phyloP scores from a whole-genome alignment of 2,888 invertebrate genomes.

The Thumatha senex region DNA sequence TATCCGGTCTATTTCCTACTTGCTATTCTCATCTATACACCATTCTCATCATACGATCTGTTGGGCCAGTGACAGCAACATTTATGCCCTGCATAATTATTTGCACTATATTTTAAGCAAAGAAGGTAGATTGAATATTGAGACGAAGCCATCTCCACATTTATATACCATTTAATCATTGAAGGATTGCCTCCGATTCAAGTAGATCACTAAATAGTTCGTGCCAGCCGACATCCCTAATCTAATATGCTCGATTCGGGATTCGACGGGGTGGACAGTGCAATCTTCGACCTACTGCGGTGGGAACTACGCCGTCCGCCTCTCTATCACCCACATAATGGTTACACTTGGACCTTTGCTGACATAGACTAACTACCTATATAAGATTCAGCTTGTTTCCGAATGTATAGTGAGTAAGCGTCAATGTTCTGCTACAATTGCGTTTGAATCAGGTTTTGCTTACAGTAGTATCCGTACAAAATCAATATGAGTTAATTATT shows the following conservation, averaged over 20 bases:
- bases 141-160: constrained; percentile 38
- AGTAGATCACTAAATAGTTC: constrained; percentile 65
- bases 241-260: constrained; percentile 67
- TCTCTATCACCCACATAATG: constrained; percentile 49
- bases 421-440: constrained; percentile 47
- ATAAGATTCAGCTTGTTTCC: constrained; percentile 47
- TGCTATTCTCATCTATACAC: too few species aligned
- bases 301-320: constrained; percentile 44
- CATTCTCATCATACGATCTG: too few species aligned
- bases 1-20: too few species aligned
- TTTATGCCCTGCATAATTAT: too few species aligned
- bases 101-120: too few species aligned
- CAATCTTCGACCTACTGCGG: constrained; percentile 58
- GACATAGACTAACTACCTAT: constrained; percentile 46
- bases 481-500: constrained; percentile 40
- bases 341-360: constrained; percentile 46
- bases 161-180: constrained; percentile 23
- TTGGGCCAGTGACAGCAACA: too few species aligned
- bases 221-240: constrained; percentile 62
- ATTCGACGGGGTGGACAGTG: constrained; percentile 45
- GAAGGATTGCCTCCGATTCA: constrained; percentile 44
- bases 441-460: constrained; percentile 33
- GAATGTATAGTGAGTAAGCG: constrained; percentile 25
- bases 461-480: constrained; percentile 12
- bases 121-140: background rate